These are phyloP conservation scores for Crotalus helleri DNA, from an alignment of 2,113 vertebrate genomes.

Conservation along the genomic window DNA sequence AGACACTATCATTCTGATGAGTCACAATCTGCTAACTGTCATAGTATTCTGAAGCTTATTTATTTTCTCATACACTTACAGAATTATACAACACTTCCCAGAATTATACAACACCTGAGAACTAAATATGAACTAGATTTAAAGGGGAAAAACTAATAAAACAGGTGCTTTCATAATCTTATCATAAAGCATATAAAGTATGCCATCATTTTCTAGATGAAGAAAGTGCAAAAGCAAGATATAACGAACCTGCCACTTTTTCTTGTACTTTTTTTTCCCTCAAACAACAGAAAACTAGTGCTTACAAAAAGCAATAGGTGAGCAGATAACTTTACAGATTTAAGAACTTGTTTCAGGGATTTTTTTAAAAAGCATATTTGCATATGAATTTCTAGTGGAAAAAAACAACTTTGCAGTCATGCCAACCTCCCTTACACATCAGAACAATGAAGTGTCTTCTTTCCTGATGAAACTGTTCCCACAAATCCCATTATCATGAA, in stretches of 20 bases:
- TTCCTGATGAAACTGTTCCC: slow-evolving; percentile 3
- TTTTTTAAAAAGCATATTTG: slow-evolving; percentile 1
- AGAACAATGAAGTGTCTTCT: slow-evolving; percentile 2
- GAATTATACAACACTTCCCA: background rate
- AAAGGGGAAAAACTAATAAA: background rate
- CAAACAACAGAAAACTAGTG: slow-evolving; percentile 15
- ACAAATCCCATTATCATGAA: slow-evolving; percentile 17
- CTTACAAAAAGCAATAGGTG: slow-evolving; percentile 34
- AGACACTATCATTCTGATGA: background rate
- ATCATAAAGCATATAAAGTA: background rate
- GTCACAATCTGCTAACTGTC: background rate
- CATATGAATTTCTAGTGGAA: background rate
- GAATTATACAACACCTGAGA: background rate
- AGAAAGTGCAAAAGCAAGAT: background rate
- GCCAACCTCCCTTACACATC: slow-evolving; percentile 8
- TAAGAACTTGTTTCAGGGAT: background rate
- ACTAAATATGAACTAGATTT: slow-evolving; percentile 1
- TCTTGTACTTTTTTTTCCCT: background rate
- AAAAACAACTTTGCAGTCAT: background rate
- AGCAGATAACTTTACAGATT: slow-evolving; percentile 30
- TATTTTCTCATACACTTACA: background rate
- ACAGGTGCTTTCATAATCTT: slow-evolving; percentile 10
- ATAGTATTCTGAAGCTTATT: background rate
- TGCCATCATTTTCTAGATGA: background rate
- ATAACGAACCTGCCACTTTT: slow-evolving; percentile 34